Evolutionary conservation across 2,888 invertebrate genomes (phyloP).

Genomic region (Atrina japonica): DNA sequence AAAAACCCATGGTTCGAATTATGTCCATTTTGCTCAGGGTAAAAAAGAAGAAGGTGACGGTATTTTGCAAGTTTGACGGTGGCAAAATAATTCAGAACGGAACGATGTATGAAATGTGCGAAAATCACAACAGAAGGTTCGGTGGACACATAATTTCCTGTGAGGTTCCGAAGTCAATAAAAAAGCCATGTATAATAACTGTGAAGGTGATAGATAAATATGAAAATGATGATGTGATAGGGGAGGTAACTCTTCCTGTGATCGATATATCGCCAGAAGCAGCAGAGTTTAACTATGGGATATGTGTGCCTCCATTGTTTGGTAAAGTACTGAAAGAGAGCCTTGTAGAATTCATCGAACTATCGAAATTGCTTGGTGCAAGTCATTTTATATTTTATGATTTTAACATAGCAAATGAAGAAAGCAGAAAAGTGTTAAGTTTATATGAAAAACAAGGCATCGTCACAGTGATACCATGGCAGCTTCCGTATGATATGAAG

Average conservation of each 20-base stretch:
- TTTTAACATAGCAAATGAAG: conserved; percentile 48
- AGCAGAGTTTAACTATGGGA: conserved; percentile 55
- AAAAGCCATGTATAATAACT: conserved; percentile 48
- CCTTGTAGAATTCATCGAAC: conserved; percentile 74
- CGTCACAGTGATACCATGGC: conserved; percentile 70
- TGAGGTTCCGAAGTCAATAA: conserved; percentile 48
- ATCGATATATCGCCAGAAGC: conserved; percentile 30
- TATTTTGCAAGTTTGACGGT: conserved; percentile 59
- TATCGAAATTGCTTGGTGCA: conserved; percentile 71
- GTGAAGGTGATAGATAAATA: conserved; percentile 30
- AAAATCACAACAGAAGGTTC: conserved; percentile 70
- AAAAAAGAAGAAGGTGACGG: conserved; percentile 43
- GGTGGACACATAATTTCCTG: conserved; percentile 75
- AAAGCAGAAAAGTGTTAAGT: conserved; percentile 55
- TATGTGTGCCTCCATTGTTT: conserved; percentile 76
- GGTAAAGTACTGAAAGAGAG: conserved; percentile 59
- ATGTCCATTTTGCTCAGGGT: conserved; percentile 57
- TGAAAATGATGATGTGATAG: conserved; percentile 14
- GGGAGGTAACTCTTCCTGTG: conserved; percentile 41
- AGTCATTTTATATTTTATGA: conserved; percentile 75
- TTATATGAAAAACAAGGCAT: conserved; percentile 60
- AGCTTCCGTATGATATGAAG: conserved; percentile 58
- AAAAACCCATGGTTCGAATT: conserved; percentile 51
- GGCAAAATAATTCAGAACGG: conserved; percentile 33
- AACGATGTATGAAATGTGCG: conserved; percentile 71